Base-by-base conservation (phyloP, 2,113 vertebrate genomes). In the Elephas maximus region DNA sequence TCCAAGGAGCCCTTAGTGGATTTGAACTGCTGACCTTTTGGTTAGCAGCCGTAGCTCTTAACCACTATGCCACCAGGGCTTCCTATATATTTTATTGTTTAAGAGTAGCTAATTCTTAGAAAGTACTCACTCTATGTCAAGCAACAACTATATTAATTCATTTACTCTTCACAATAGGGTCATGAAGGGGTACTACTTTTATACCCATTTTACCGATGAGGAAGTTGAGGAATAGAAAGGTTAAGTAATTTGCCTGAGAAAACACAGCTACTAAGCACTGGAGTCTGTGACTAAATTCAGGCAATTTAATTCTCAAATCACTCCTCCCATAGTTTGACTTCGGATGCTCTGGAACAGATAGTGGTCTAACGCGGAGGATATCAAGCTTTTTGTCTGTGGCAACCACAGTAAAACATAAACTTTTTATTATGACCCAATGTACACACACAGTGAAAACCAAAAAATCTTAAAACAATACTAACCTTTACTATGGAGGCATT, bases 201-300 rank as follows among this genome's bases (percentile, higher is more conserved):
- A 78, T 18, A 79, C 11, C 60, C 33, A 57, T 65, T 96, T 95
- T 57, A 88, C 37, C 60, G 41, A 63, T 80, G 24, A 85, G 41
- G 78, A 93, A 82, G 91, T 74, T 63, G 51, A 23, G 4, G 69
- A 91, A 74, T 84, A 88, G 30, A 88, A 37, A 18, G 21, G 48
- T 53, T 88, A 88, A 77, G 15, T 48, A 48, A 83, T 78, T 90
- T 82, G 14, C 92, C n/a, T 37, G 28, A 82, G 41, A 79, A 95
- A 94, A 88, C 45, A 82, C 24, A 76, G 10, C 21, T 86, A 63
- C 10, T 91, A 77, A 62, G 63, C n/a, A 11, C 6, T 8, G 1
- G 45, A 88, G 41, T 17, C 67, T 73, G 1, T 81, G 12, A 57
- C 4, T 86, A 12, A 82, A 82, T 48, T 3, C 51, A 86, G 2